Evolutionary conservation across 2,797 vertebrate species (phyloP), one percentile per base, ranked within the genome.

Genomic region (Oryzias dopingdopingensis): DNA sequence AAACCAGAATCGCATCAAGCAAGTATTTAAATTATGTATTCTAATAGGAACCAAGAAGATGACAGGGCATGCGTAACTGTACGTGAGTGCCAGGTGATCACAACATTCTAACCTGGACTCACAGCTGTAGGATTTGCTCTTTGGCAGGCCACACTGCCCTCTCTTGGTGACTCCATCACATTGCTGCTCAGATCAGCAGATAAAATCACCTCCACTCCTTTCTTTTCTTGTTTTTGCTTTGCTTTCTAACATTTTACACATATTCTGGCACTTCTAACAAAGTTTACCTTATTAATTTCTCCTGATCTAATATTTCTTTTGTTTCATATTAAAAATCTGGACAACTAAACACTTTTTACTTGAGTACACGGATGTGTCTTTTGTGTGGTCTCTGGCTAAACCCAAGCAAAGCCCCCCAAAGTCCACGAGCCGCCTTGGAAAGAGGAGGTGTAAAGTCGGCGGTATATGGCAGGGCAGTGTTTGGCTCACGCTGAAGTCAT

Each of bases 111-210:
- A 52, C 62, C 66, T 67, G 80, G 66, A 70, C 68, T 56, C 72
- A 45, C 56, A 79, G 84, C 79, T 81, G 61, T 67, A 65, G 70
- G 65, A 81, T 54, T 60, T 73, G 76, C 73, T 87, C 76, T 76
- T 55, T 62, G 81, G 78, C 88, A 90, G 88, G 66, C 88, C 85
- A 92, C 76, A 92, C 88, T 92, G 91, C 90, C 91, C 91, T 91
- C 92, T 93, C 67, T 89, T 91, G 92, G 89, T 62, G 54, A 51
- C 53, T 81, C 47, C 16, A 49, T 24, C 56, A 59, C 74, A 88
- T 32, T 67, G 68, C 74, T 57, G 55, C 51, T 43, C 17, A 51
- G 44, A 79, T 80, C 61, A 70, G 42, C 42, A 59, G 4, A 74
- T 72, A 51, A 4, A 67, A 29, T 62, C 62, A 70, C 43, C 55